Conservation (phyloP, 2,797 vertebrate species). For the Ptychadena robeensis region DNA sequence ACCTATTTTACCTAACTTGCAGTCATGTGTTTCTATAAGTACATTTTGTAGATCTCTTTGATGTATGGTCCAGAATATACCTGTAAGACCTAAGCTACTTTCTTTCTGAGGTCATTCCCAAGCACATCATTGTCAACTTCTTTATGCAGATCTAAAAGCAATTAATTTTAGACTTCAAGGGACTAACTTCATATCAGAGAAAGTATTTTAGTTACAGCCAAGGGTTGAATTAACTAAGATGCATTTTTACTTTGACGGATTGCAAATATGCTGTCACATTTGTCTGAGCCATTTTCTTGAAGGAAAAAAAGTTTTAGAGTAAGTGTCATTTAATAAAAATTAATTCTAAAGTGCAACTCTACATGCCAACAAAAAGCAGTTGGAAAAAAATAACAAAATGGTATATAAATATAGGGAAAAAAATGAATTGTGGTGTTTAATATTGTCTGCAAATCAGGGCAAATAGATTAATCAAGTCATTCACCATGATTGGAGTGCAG, state of each 20-base stretch:
- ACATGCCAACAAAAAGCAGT: too few species aligned
- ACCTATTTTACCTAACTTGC: too few species aligned
- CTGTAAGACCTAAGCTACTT: slow-evolving; percentile 41
- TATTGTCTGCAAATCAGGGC: too few species aligned
- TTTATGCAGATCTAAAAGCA: slow-evolving; percentile 22
- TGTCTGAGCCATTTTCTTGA: not conserved
- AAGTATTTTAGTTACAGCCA: slow-evolving; percentile 20
- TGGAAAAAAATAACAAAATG: too few species aligned
- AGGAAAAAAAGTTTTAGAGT: not conserved
- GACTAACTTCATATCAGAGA: slow-evolving; percentile 20
- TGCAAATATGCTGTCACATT: not conserved
- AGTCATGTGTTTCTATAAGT: slow-evolving; percentile 4
- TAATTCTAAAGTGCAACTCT: too few species aligned
- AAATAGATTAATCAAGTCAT: too few species aligned
- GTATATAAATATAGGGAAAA: too few species aligned
- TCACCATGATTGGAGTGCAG: too few species aligned
- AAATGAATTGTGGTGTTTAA: too few species aligned
- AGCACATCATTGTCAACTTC: slow-evolving; percentile 40
- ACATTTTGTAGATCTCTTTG: slow-evolving; percentile 23
- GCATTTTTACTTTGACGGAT: slow-evolving; percentile 16
- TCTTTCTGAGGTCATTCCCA: slow-evolving; percentile 27
- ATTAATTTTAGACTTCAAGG: slow-evolving; percentile 34
- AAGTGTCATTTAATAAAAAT: too few species aligned
- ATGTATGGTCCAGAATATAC: slow-evolving; percentile 2
- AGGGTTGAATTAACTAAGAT: slow-evolving; percentile 13